These are phyloP conservation scores for Nemapogon koenigi DNA, from an alignment of 2,888 invertebrate genomes.

Conservation along the genomic window DNA sequence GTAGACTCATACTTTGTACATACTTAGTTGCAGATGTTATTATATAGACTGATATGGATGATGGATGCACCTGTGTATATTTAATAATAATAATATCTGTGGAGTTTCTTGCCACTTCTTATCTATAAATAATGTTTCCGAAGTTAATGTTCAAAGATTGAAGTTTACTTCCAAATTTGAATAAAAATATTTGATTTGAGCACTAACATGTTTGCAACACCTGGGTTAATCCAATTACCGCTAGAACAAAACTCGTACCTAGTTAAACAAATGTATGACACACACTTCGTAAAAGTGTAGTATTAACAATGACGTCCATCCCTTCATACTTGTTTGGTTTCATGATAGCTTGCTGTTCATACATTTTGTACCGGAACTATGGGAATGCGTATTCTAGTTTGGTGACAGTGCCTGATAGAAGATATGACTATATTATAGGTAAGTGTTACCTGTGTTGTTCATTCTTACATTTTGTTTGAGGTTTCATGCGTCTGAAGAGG, in stretches of 20 bases:
- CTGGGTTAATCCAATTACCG: constrained; percentile 49
- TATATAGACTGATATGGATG: too few relatives aligned
- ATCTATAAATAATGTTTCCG: too few relatives aligned
- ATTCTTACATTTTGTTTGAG: too few relatives aligned
- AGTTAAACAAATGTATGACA: constrained; percentile 6
- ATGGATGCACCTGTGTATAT: too few relatives aligned
- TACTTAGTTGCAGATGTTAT: too few relatives aligned
- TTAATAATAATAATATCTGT: too few relatives aligned
- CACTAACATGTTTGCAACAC: constrained; percentile 22
- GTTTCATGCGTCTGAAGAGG: too few relatives aligned
- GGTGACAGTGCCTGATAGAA: constrained; percentile 36
- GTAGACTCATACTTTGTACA: too few relatives aligned
- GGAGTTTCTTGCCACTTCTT: too few relatives aligned
- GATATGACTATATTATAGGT: constrained; percentile 55
- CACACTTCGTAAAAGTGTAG: constrained; percentile 13
- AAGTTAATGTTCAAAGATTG: neutral
- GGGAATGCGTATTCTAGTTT: constrained; percentile 34
- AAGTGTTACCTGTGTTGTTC: constrained; percentile 21
- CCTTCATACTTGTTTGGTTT: constrained; percentile 31
- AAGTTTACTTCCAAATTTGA: too few relatives aligned
- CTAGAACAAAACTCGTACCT: too few relatives aligned
- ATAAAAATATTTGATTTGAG: neutral
- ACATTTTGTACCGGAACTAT: constrained; percentile 42
- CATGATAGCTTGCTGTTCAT: constrained; percentile 34
- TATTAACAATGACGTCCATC: constrained; percentile 26